A percentile compares a stretch with the other conserved stretches of the same genome.
phyloP scores from a whole-genome alignment of 2,888 invertebrate species.

The Schizaphis graminum region DNA sequence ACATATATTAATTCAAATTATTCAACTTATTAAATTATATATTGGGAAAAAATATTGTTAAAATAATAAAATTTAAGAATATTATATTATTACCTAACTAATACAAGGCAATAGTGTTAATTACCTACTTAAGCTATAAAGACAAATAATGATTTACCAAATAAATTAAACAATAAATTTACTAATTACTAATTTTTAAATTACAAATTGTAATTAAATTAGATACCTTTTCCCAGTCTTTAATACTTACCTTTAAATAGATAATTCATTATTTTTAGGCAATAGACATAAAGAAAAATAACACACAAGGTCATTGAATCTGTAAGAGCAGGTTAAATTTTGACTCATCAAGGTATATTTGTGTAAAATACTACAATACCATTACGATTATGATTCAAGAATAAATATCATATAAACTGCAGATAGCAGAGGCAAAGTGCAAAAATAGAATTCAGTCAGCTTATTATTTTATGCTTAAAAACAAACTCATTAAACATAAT shows the following conservation, averaged over 20 bases:
- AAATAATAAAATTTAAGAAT: not conserved
- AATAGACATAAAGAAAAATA: not conserved
- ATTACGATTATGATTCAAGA: not conserved
- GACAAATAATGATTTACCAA: too few species aligned
- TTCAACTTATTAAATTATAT: not conserved
- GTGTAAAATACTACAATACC: not conserved
- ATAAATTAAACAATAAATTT: not conserved
- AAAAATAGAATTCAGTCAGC: not conserved
- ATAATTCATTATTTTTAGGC: not conserved
- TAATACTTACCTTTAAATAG: slow-evolving; percentile 18
- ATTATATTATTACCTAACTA: not conserved
- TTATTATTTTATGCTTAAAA: slow-evolving; percentile 7
- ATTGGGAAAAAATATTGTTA: not conserved
- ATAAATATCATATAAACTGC: not conserved
- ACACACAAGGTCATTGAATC: slow-evolving; percentile 4
- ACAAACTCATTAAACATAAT: slow-evolving; percentile 12
- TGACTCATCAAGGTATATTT: not conserved
- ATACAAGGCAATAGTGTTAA: not conserved
- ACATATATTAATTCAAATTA: not conserved
- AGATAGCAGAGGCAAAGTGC: not conserved
- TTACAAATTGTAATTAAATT: not conserved
- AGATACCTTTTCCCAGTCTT: not conserved
- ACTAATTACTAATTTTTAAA: not conserved
- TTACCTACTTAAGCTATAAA: not conserved
- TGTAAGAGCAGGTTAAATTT: not conserved